Evolutionary conservation across 2,113 vertebrate genomes (phyloP).

Genomic region (Lycocorax pyrrhopterus): DNA sequence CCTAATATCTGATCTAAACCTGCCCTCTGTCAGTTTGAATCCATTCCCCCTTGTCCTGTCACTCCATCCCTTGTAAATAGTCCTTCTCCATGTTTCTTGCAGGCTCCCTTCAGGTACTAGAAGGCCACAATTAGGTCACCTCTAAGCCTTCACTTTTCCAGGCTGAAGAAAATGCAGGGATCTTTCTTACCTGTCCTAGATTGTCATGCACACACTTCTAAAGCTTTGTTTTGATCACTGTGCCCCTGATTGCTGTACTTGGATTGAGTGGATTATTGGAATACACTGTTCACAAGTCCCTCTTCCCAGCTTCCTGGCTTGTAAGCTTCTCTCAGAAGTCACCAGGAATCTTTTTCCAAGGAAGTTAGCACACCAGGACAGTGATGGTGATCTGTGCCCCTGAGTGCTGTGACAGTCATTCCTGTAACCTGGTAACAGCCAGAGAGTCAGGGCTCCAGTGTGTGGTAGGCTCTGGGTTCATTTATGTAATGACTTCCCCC

Average conservation of each 20-base stretch:
- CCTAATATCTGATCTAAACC: no score
- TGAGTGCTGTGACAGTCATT: not conserved
- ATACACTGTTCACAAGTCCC: fast-evolving
- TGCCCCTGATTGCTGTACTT: not conserved
- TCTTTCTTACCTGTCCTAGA: not conserved
- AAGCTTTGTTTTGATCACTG: not conserved
- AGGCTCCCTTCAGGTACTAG: not conserved
- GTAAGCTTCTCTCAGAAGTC: not conserved
- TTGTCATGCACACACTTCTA: not conserved
- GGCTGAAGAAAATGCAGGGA: not conserved
- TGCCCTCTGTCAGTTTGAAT: not conserved
- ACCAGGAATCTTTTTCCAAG: not conserved
- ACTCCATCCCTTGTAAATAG: not conserved
- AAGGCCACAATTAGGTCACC: not conserved
- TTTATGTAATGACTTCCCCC: not conserved
- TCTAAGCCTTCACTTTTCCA: not conserved
- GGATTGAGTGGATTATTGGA: not conserved
- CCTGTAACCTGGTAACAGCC: no score
- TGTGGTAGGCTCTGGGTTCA: not conserved
- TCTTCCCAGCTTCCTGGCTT: not conserved
- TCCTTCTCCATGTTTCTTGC: not conserved
- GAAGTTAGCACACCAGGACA: not conserved
- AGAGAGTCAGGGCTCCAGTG: no score
- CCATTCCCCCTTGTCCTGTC: not conserved
- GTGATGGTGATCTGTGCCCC: no score